phyloP scores from a whole-genome alignment of 2,888 invertebrate species.

The Cephonodes hylas region DNA sequence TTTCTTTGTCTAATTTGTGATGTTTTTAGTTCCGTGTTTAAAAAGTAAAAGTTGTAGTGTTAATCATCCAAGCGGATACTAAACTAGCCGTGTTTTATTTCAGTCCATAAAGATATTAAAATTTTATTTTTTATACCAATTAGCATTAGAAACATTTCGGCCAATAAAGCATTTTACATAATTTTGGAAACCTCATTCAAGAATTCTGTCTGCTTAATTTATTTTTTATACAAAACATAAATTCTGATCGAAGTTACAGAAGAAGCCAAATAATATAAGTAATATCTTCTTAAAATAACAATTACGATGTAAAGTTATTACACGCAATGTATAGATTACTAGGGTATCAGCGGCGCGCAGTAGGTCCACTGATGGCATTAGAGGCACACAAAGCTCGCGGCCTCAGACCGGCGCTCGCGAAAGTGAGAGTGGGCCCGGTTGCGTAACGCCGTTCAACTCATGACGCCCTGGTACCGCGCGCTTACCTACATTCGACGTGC shows the following conservation, averaged over 20 bases:
- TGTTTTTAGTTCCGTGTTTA: not conserved
- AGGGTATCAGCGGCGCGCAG: conserved; percentile 48
- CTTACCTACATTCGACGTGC: conserved; percentile 34
- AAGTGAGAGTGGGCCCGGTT: conserved; percentile 75
- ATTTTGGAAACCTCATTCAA: too few species aligned
- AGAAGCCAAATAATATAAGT: not conserved
- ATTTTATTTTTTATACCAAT: too few species aligned
- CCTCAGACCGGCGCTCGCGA: conserved; percentile 56
- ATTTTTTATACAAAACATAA: not conserved
- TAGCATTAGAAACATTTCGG: too few species aligned
- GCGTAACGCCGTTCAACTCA: conserved; percentile 63
- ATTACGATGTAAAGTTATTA: not conserved
- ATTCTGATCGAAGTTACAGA: not conserved
- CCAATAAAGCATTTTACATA: too few species aligned
- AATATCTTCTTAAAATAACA: not conserved
- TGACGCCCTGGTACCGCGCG: conserved; percentile 60
- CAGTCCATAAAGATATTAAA: too few species aligned
- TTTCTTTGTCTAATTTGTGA: not conserved
- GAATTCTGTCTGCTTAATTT: too few species aligned
- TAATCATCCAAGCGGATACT: too few species aligned
- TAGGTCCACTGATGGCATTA: conserved; percentile 57
- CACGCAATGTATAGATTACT: conserved; percentile 35
- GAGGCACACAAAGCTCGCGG: conserved; percentile 52
- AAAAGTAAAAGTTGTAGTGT: not conserved
- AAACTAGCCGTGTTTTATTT: too few species aligned